These are phyloP conservation scores for Ophiothrix spiculata DNA, from an alignment of 35 echinoderm and acorn worm genomes.

Conservation along the genomic window DNA sequence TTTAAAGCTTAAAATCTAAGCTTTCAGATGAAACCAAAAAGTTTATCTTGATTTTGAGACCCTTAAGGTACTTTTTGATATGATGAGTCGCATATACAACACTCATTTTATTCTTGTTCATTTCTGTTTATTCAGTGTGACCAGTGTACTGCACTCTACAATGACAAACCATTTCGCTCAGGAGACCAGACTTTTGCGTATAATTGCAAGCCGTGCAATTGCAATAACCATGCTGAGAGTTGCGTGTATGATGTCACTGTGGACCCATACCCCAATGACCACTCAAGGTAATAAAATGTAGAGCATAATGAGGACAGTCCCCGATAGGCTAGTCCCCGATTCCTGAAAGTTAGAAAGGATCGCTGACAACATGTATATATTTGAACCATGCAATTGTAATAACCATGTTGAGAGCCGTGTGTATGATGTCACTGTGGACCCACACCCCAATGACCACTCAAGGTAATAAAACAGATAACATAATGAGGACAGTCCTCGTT, in stretches of 20 bases:
- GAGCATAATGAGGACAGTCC: too few relatives aligned
- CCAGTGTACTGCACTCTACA: conserved; percentile 74
- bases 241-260: conserved; percentile 75
- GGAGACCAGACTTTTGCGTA: conserved; percentile 81
- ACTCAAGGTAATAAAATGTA: conserved; percentile 83
- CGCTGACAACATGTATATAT: too few relatives aligned
- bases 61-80: too few relatives aligned
- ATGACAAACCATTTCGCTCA: conserved; percentile 89
- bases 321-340: too few relatives aligned
- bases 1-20: too few relatives aligned
- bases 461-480: too few relatives aligned
- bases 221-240: conserved; percentile 76
- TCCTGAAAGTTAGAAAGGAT: too few relatives aligned
- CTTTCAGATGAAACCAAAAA: too few relatives aligned
- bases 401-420: conserved; percentile 77
- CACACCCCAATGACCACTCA: conserved; percentile 58
- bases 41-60: too few relatives aligned
- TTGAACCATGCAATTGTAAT: conserved; percentile 85
- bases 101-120: too few relatives aligned
- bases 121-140: conserved; percentile 58
- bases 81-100: too few relatives aligned
- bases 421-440: conserved; percentile 70
- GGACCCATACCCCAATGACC: conserved; percentile 66
- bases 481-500: too few relatives aligned
- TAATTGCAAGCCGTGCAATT: conserved; percentile 87